Evolutionary conservation across 2,888 invertebrate species (phyloP).

Genomic region (Plutella xylostella): DNA sequence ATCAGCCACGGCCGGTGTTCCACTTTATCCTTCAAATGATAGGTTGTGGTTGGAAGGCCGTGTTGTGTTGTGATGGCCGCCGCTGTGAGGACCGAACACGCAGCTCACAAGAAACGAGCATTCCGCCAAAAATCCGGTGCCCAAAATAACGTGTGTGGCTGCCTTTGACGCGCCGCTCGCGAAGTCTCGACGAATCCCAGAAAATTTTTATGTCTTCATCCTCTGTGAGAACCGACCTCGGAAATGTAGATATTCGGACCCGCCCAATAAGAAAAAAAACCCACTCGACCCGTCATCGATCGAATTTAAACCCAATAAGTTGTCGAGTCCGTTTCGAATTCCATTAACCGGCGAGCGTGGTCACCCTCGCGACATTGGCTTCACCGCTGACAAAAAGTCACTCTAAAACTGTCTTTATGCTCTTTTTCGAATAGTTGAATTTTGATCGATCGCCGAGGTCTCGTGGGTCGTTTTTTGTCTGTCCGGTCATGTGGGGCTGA

Average conservation of each 20-base stretch:
- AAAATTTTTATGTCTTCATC: slow-evolving; percentile 68
- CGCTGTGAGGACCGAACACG: slow-evolving; percentile 56
- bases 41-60: slow-evolving; percentile 53
- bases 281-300: slow-evolving; percentile 29
- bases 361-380: slow-evolving; percentile 54
- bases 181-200: slow-evolving; percentile 20
- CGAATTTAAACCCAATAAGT: slow-evolving; percentile 36
- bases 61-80: slow-evolving; percentile 59
- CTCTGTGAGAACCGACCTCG: slow-evolving; percentile 43
- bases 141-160: slow-evolving; percentile 60
- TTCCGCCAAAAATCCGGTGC: slow-evolving; percentile 35
- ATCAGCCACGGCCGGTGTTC: slow-evolving; percentile 27
- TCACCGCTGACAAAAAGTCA: slow-evolving; percentile 51
- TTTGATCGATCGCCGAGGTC: slow-evolving; percentile 25
- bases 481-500: slow-evolving; percentile 24
- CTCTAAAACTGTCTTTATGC: slow-evolving; percentile 43
- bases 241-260: slow-evolving; percentile 34
- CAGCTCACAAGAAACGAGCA: slow-evolving; percentile 36
- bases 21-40: slow-evolving; percentile 48
- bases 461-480: slow-evolving; percentile 42
- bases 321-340: slow-evolving; percentile 41
- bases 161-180: slow-evolving; percentile 53
- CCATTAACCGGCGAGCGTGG: slow-evolving; percentile 36
- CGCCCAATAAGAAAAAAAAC: slow-evolving; percentile 30
- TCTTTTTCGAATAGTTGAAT: slow-evolving; percentile 39